These are phyloP conservation scores for Drosophila novamexicana DNA, from an alignment of 1,140 invertebrate genomes.

Conservation along the genomic window DNA sequence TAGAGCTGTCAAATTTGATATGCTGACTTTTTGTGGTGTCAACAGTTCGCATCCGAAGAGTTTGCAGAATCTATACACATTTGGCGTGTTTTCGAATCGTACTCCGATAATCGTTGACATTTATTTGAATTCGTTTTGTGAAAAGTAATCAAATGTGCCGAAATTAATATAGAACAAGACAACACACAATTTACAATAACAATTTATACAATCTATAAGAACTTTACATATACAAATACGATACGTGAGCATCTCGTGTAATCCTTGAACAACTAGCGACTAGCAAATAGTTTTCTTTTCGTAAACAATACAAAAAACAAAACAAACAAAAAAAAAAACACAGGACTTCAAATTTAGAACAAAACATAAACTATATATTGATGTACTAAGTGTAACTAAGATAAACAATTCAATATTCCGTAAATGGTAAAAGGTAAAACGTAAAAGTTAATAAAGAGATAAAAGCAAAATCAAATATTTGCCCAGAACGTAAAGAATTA, in stretches of 20 bases:
- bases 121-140: constrained; percentile 28
- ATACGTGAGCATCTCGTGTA: constrained; percentile 33
- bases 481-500: constrained; percentile 21
- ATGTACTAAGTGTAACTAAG: constrained; percentile 42
- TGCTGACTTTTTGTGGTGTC: not conserved
- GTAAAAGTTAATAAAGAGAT: not conserved
- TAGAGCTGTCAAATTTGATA: not conserved
- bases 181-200: constrained; percentile 51
- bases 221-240: constrained; percentile 34
- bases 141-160: constrained; percentile 50
- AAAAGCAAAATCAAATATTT: constrained; percentile 17
- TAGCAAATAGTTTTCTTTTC: constrained; percentile 40
- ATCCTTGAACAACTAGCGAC: constrained; percentile 35
- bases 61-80: not conserved
- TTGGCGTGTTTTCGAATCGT: constrained; percentile 27
- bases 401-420: constrained; percentile 30
- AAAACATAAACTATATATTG: constrained; percentile 42
- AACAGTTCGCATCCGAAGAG: not conserved
- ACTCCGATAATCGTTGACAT: constrained; percentile 29
- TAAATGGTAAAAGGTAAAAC: not conserved
- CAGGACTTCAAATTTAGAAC: constrained; percentile 46
- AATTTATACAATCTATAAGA: constrained; percentile 54
- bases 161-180: constrained; percentile 41
- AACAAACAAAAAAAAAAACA: constrained; percentile 17
- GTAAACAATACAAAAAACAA: constrained; percentile 7